Evolutionary conservation across 1,140 invertebrate genomes (phyloP).

Genomic region (Orchestia grillus): DNA sequence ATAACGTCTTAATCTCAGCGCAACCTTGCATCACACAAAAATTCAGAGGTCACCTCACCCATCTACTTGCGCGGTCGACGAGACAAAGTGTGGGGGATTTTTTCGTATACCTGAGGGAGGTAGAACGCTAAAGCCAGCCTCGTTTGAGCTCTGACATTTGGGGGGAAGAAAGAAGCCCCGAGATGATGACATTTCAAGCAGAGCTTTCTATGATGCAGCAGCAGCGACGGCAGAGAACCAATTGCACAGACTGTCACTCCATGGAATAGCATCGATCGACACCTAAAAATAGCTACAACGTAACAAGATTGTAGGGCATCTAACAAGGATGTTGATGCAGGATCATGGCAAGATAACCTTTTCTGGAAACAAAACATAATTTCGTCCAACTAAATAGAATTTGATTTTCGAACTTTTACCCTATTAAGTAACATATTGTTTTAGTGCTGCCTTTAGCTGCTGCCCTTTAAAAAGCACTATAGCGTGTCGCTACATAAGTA

Average conservation of each 20-base stretch:
- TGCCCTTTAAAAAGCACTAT: background rate
- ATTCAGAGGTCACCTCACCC: background rate
- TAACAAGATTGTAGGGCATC: background rate
- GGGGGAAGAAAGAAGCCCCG: background rate
- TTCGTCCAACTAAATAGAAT: background rate
- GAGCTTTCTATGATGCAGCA: conserved; percentile 25
- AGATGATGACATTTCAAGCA: background rate
- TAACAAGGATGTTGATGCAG: background rate
- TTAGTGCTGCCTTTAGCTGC: background rate
- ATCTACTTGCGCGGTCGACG: background rate
- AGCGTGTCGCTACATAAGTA: background rate
- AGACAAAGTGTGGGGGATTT: background rate
- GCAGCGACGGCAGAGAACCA: background rate
- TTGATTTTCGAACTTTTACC: no score
- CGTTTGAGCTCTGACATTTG: background rate
- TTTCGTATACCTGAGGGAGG: background rate
- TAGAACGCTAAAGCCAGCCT: background rate
- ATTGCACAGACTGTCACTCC: background rate
- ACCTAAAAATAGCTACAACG: background rate
- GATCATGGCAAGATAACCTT: background rate
- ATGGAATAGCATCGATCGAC: background rate
- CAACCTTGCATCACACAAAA: background rate
- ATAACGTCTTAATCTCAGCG: background rate
- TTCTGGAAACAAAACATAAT: background rate
- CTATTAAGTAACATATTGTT: background rate